Evolutionary conservation across 1,140 invertebrate species (phyloP), one percentile per base, ranked within the genome.

Genomic region (Drosophila kikkawai): DNA sequence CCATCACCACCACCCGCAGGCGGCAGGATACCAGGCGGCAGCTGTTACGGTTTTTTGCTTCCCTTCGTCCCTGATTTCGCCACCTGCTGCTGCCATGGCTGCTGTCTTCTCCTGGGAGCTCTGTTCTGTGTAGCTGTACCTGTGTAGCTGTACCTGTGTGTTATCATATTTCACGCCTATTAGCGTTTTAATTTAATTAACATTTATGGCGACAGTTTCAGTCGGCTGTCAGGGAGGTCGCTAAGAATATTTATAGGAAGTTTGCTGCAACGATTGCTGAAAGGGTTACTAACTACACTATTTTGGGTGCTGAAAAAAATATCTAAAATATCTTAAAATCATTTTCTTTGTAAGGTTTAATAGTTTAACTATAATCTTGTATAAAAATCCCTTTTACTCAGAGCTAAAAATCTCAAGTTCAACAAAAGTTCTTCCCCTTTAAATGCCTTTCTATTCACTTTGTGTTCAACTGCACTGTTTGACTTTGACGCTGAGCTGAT

Each of bases 121-220:
- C 7, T 32, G 36, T 12, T n/a, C n/a, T 3, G 47, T 48, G 53
- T 58, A 29, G 58, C 41, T 51, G 51, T 64, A 74, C 68, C 58
- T 69, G 70, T 83, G 77, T 78, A 29, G 58, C 41, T 51, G 51
- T 64, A 74, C 68, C 58, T 69, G 70, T 83, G 77, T 78, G 84
- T 88, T 88, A 88, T 88, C 84, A 81, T 88, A 88, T 88, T 88
- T 88, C 78, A 88, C 84, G 84, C 85, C 80, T 88, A 88, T 88
- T 88, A 88, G 84, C 84, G 82, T 75, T 88, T 84, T 84, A 84
- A 88, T 88, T 87, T 84, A 88, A 88, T 88, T 88, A 88, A 90
- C 80, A 88, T 88, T 88, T 90, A 88, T 90, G 80, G 66, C 78
- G 84, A 84, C 85, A 84, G 80, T 88, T 88, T 90, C 74, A 76